Percentiles rank a stretch among this genome's conserved stretches.
These are phyloP conservation scores for Serinus canaria DNA, from an alignment of 2,113 vertebrate genomes.

Conservation along the genomic window DNA sequence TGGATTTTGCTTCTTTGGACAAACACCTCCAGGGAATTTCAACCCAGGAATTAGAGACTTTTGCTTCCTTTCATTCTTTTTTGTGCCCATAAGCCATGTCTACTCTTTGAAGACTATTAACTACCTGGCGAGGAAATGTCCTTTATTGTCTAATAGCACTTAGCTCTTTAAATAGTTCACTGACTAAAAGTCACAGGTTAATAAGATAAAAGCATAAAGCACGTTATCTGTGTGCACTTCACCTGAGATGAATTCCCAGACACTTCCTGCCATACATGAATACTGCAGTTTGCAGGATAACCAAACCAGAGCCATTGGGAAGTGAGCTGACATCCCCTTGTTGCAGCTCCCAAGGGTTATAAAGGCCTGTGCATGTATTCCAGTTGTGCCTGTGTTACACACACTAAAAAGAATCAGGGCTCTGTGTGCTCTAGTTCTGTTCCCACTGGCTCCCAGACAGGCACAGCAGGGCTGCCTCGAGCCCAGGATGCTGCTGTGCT, in stretches of 20 bases:
- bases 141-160: not conserved
- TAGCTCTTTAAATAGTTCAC: not conserved
- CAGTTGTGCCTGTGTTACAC: accelerated
- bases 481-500: not conserved
- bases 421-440: not conserved
- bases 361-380: not conserved
- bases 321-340: not conserved
- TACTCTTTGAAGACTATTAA: not conserved
- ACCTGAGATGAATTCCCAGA: not conserved
- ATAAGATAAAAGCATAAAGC: not conserved
- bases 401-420: too few relatives aligned
- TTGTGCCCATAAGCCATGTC: not conserved
- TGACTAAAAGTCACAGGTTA: not conserved
- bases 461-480: not conserved
- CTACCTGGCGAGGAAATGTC: not conserved
- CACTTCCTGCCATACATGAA: not conserved
- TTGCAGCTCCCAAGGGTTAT: not conserved
- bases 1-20: not conserved
- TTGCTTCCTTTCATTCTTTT: not conserved
- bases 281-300: not conserved
- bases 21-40: not conserved
- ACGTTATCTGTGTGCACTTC: not conserved
- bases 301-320: not conserved
- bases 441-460: not conserved
- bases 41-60: not conserved